Conservation (phyloP, 2,888 invertebrate species). For the Dioctria linearis region DNA sequence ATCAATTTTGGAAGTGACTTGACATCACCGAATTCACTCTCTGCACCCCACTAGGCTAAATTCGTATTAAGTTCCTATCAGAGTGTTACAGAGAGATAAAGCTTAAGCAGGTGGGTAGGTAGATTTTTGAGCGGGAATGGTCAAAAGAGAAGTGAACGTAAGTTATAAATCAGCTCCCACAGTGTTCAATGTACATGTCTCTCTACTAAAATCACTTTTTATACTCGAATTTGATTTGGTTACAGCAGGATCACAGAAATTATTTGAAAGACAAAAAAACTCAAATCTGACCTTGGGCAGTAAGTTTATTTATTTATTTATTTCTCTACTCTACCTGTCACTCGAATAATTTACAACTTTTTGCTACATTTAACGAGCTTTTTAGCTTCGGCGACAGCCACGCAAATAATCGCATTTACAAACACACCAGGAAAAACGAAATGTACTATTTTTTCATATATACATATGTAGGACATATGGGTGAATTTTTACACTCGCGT, state of each 20-base stretch:
- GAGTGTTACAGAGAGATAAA: too few species aligned
- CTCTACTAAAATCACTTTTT: too few species aligned
- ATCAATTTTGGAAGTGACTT: slow-evolving; percentile 19
- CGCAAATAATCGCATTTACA: slow-evolving; percentile 30
- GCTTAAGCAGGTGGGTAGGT: too few species aligned
- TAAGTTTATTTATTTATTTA: neutral
- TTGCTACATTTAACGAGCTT: slow-evolving; percentile 25
- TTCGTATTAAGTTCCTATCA: neutral
- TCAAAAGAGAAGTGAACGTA: too few species aligned
- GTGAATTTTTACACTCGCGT: neutral
- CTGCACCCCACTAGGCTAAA: neutral
- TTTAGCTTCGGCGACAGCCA: neutral
- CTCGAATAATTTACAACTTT: slow-evolving; percentile 27
- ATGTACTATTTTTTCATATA: too few species aligned
- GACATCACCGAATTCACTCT: neutral
- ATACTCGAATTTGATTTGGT: too few species aligned
- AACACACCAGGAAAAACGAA: slow-evolving; percentile 19
- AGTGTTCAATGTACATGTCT: too few species aligned
- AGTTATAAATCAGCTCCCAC: too few species aligned
- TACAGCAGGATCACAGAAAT: too few species aligned
- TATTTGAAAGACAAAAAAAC: neutral
- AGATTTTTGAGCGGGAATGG: too few species aligned
- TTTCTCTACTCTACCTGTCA: slow-evolving; percentile 26
- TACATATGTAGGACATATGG: neutral
- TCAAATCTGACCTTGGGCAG: slow-evolving; percentile 18